Conservation (phyloP, 2,797 vertebrate species). For the Pempheris klunzingeri region DNA sequence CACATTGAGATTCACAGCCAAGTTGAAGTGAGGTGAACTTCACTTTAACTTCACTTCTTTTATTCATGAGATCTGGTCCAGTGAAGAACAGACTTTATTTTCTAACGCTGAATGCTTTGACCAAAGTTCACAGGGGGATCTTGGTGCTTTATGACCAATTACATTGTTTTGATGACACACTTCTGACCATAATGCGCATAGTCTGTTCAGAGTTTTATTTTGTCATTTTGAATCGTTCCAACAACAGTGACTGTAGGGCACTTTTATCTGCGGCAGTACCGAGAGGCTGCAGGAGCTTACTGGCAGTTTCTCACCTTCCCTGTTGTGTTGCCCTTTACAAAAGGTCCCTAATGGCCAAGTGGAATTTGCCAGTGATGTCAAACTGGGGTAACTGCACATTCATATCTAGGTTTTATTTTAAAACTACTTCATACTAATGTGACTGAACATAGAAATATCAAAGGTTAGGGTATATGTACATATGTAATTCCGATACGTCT, state of each 20-base stretch:
- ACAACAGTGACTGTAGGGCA: neutral
- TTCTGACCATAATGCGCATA: neutral
- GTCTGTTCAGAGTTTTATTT: neutral
- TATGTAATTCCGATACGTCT: neutral
- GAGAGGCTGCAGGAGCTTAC: neutral
- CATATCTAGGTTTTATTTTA: neutral
- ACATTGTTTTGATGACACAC: neutral
- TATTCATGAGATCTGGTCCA: neutral
- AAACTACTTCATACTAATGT: neutral
- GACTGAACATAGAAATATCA: neutral
- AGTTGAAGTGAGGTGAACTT: neutral
- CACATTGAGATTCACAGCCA: neutral
- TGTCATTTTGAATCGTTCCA: neutral
- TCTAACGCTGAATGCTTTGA: neutral
- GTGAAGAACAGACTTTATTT: neutral
- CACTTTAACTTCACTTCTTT: neutral
- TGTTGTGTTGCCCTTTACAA: conserved; percentile 20
- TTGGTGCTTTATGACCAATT: neutral
- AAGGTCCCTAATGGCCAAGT: neutral
- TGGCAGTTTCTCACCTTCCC: conserved; percentile 1
- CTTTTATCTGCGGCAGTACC: conserved; percentile 1
- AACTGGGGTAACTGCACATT: neutral
- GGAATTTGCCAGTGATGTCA: conserved; percentile 13
- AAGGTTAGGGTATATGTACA: neutral
- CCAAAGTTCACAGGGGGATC: neutral